phyloP scores from a whole-genome alignment of 1,140 invertebrate genomes.

The Melitaea cinxia region DNA sequence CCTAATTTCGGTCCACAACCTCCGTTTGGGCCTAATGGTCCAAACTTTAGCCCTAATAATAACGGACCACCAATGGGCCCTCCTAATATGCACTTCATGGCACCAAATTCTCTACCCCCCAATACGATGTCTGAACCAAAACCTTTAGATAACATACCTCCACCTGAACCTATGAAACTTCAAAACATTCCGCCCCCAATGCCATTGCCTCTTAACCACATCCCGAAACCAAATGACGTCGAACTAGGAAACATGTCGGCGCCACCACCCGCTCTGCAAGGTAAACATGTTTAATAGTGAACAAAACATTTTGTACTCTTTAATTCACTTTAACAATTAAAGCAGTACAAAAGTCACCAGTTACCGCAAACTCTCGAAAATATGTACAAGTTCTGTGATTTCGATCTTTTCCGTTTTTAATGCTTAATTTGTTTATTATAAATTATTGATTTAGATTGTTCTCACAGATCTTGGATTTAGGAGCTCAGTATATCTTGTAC shows the following conservation, averaged over 20 bases:
- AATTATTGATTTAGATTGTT: background rate
- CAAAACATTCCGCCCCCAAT: conserved; percentile 64
- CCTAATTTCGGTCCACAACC: conserved; percentile 41
- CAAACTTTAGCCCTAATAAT: conserved; percentile 41
- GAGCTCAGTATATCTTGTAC: background rate
- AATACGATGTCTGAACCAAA: conserved; percentile 56
- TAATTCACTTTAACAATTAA: background rate
- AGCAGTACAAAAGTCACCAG: conserved; percentile 7
- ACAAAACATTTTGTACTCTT: conserved; percentile 3
- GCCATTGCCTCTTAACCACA: conserved; percentile 55
- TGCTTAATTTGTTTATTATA: background rate
- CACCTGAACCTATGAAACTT: conserved; percentile 61
- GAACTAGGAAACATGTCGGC: conserved; percentile 57
- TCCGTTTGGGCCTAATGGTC: conserved; percentile 45
- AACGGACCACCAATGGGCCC: conserved; percentile 31
- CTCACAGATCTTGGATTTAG: background rate
- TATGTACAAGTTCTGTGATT: background rate
- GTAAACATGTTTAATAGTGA: conserved; percentile 42
- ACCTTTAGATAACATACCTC: conserved; percentile 56
- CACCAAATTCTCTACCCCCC: conserved; percentile 37
- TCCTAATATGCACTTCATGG: conserved; percentile 49
- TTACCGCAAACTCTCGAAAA: background rate
- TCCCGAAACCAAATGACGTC: conserved; percentile 61
- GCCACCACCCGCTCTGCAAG: conserved; percentile 54
- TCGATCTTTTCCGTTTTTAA: background rate